Base-by-base conservation (phyloP, 2,888 invertebrate genomes). In the Eupithecia tripunctaria region DNA sequence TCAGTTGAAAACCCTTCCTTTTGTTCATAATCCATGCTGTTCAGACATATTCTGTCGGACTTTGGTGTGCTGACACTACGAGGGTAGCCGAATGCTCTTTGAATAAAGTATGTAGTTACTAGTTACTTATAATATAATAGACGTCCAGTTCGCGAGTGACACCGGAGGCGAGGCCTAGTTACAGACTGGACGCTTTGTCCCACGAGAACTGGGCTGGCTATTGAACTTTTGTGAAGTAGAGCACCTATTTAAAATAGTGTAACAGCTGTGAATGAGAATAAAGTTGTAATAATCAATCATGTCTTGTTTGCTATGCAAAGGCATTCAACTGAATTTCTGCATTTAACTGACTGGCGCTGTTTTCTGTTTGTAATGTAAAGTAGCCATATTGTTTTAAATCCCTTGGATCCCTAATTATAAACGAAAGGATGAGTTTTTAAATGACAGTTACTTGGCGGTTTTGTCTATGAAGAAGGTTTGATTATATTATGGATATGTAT, bases 151-250 rank as follows among this genome's bases (percentile, higher is more conserved):
- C 66, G 71, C 71, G 65, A 74, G 67, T 12, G 36, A 41, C 63
- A 67, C 67, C 70, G 63, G 41, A 38, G 73, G 73, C 70, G 27
- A 63, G 63, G 38, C 73, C 70, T 70, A 68, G 70, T 70, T 73
- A 47, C n/a, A 68, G 25, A 32, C 65, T 64, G 21, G 38, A 36
- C 36, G 36, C 5, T 66, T 68, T 74, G 68, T 74, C 29, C 66
- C 25, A 56, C 14, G 51, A 32, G 36, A 68, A 68, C 64, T 70
- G 41, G 73, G 73, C 32, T 64, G 43, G 8, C 73, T 64, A 70
- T 73, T 68, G 51, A 69, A 60, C 62, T 18, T 36, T 32, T n/a
- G 0, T 18, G 18, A 62, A 47, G n/a, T 47, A 8, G 47, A 51
- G 12, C 21, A n/a, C n/a, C 43, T 8, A 43, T 43, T n/a, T 43